Base-by-base conservation (phyloP, 2,888 invertebrate genomes). In the Agriopis marginaria region DNA sequence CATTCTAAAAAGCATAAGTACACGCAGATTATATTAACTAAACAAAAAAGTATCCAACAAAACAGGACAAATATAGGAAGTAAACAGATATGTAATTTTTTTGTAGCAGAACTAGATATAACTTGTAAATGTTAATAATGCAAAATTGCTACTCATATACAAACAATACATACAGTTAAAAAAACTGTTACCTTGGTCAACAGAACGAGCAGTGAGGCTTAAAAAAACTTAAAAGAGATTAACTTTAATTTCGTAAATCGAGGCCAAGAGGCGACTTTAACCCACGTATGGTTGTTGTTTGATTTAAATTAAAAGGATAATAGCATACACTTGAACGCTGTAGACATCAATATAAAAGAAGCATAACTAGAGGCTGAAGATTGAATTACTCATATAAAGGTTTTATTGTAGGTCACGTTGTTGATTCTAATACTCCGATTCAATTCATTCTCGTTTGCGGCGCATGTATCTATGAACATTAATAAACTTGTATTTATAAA, bases 141-240 rank as follows among this genome's bases (percentile, higher is more conserved):
- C 60, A 40, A 49, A 40, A 60, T 60, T 60, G 45, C 47, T 40
- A 47, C 50, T 61, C 23, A 23, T 11, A 55, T 17, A 49, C 12
- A n/a, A 55, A 40, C 11, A 40, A 42, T 55, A 53, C 50, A 53
- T 0, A 44, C 58, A 49, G 49, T 60, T 42, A 63, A 32, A 68
- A 67, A 65, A 66, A 63, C 66, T 66, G 70, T 70, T 66, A 70
- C 70, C 70, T 66, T 63, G 66, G 42, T 66, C 55, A 42, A 4
- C 11, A 17, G 55, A 62, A 39, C 66, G 49, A 32, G 32, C 3
- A 51, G 6, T 8, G 9, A 23, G n/a, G n/a, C 32, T 32, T 3
- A 23, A 23, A 17, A 59, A 62, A 63, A 70, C 62, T 66, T 63
- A 63, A 49, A 54, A 70, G 39, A 66, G 63, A 66, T 70, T 60